Conservation (phyloP, 2,113 vertebrate genomes). For the Cebus imitator region DNA sequence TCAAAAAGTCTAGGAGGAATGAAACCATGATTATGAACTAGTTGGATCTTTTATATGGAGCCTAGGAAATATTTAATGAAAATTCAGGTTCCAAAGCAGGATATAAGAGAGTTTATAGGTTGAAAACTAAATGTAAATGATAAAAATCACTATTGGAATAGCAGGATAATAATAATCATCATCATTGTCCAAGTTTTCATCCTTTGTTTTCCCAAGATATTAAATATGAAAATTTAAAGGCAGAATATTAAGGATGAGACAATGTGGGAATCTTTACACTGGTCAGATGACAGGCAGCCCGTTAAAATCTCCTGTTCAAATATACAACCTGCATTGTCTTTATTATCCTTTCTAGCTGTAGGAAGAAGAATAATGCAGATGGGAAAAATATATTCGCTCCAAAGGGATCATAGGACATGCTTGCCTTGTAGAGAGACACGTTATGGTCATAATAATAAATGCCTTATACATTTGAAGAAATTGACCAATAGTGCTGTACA, state of each 20-base stretch:
- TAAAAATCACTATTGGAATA: neutral
- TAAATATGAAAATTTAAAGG: constrained; percentile 5
- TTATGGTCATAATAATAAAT: neutral
- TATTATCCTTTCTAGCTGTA: neutral
- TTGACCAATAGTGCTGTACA: neutral
- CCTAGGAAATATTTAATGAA: constrained; percentile 2
- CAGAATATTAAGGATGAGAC: neutral
- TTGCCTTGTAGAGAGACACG: neutral
- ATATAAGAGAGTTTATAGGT: neutral
- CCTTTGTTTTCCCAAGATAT: neutral
- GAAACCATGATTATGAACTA: neutral
- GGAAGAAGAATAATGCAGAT: neutral
- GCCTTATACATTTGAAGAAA: neutral
- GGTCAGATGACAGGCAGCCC: neutral
- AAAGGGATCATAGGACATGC: neutral
- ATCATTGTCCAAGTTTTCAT: neutral
- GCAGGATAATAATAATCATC: neutral
- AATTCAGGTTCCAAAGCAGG: neutral
- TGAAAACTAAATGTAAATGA: neutral
- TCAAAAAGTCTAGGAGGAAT: neutral
- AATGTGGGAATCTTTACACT: neutral
- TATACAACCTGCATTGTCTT: neutral
- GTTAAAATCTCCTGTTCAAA: neutral
- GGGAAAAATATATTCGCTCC: neutral
- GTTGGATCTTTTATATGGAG: neutral